Evolutionary conservation across 1,140 invertebrate species (phyloP).

Genomic region (Alviniconcha marisindica): DNA sequence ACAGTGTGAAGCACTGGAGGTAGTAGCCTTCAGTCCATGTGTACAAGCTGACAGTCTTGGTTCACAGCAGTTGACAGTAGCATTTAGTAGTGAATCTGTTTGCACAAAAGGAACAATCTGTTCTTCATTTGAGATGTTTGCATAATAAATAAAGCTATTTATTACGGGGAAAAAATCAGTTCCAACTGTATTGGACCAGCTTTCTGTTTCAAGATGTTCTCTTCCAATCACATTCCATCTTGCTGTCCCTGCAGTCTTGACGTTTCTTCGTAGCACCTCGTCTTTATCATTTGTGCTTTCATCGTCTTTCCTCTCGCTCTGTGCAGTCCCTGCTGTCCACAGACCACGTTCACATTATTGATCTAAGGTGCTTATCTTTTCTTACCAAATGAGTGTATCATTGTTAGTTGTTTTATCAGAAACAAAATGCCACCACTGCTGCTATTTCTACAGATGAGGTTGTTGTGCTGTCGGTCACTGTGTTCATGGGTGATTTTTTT

Average conservation of each 20-base stretch:
- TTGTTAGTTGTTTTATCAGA: slow-evolving; percentile 26
- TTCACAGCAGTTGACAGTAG: no score
- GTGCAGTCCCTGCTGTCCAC: background rate
- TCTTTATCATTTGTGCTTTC: background rate
- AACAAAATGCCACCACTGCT: slow-evolving; percentile 24
- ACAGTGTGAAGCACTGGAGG: no score
- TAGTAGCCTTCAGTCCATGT: no score
- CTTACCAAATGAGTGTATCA: background rate
- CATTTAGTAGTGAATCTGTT: slow-evolving; percentile 15
- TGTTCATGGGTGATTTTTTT: slow-evolving; percentile 22
- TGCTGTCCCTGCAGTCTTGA: background rate
- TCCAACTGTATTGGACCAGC: slow-evolving; percentile 19
- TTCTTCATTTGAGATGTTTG: slow-evolving; percentile 9
- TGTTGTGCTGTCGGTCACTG: slow-evolving; percentile 20
- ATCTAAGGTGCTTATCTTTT: background rate
- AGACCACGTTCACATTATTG: background rate
- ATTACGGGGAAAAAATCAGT: background rate
- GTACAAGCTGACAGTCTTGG: no score
- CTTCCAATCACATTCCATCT: slow-evolving; percentile 28
- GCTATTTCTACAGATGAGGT: background rate
- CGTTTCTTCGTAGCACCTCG: background rate
- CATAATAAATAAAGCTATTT: slow-evolving; percentile 23
- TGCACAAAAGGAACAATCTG: slow-evolving; percentile 6
- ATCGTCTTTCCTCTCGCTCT: background rate
- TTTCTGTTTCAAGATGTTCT: slow-evolving; percentile 21